These are phyloP conservation scores for Aleiodes alternator DNA, from an alignment of 2,888 invertebrate genomes.

Conservation along the genomic window DNA sequence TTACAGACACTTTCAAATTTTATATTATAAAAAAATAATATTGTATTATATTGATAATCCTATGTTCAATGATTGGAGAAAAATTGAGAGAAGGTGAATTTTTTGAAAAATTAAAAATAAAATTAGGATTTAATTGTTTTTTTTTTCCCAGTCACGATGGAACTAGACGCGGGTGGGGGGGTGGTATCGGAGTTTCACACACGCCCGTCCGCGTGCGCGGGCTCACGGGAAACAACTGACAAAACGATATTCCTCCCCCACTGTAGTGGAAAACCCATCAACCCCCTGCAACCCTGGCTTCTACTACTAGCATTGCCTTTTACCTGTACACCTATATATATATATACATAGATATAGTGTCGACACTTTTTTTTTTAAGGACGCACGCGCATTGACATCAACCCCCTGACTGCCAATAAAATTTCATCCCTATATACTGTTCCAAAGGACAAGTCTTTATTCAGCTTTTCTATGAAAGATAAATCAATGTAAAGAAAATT, in stretches of 20 bases:
- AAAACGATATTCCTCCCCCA: slow-evolving; percentile 67
- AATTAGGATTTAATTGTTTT: slow-evolving; percentile 11
- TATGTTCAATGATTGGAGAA: too few relatives aligned
- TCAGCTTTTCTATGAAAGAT: too few relatives aligned
- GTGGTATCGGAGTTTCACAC: slow-evolving; percentile 52
- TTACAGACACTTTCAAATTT: neutral
- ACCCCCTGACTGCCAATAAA: neutral
- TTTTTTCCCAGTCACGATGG: slow-evolving; percentile 41
- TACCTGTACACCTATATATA: slow-evolving; percentile 1
- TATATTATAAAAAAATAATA: neutral
- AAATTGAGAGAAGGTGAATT: neutral
- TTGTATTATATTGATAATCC: neutral
- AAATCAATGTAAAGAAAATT: slow-evolving; percentile 19
- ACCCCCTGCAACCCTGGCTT: slow-evolving; percentile 48
- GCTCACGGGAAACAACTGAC: slow-evolving; percentile 73
- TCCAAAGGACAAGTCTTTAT: neutral
- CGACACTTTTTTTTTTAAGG: slow-evolving; percentile 3
- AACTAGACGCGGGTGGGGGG: slow-evolving; percentile 51
- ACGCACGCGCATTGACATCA: slow-evolving; percentile 32
- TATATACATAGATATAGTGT: neutral
- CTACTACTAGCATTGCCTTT: slow-evolving; percentile 26
- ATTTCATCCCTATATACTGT: neutral
- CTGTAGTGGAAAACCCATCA: slow-evolving; percentile 51
- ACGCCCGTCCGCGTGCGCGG: slow-evolving; percentile 74
- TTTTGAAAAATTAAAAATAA: neutral